A percentile compares a stretch with the other conserved stretches of the same genome.
Evolutionary conservation across 1,140 invertebrate genomes (phyloP).

Genomic region (Nephila pilipes): DNA sequence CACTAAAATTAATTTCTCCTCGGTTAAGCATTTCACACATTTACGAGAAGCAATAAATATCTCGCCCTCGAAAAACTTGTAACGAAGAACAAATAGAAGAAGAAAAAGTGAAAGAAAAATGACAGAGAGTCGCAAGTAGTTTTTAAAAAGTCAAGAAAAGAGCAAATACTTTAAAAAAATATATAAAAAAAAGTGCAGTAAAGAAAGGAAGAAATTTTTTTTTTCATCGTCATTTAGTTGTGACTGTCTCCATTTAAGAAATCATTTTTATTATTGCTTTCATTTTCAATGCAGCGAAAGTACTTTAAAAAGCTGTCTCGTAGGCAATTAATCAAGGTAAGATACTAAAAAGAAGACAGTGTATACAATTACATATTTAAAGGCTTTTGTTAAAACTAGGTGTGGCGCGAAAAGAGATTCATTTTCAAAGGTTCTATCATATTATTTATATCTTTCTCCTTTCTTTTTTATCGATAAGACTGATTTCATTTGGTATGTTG

Average conservation of each 20-base stretch:
- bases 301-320: background rate
- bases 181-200: background rate
- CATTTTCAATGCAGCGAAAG: background rate
- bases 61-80: background rate
- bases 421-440: background rate
- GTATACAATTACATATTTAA: background rate
- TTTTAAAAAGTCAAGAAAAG: background rate
- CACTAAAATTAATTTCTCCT: slow-evolving; percentile 4
- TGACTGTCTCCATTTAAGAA: background rate
- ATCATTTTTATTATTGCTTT: background rate
- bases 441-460: background rate
- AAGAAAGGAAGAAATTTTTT: background rate
- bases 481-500: no score
- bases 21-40: background rate
- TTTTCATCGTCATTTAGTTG: background rate
- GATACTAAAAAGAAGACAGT: background rate
- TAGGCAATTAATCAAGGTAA: background rate
- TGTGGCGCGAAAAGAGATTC: background rate
- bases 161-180: background rate
- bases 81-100: background rate
- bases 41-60: background rate
- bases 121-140: background rate
- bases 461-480: background rate
- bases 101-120: background rate
- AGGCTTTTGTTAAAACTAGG: background rate